Evolutionary conservation across 2,797 vertebrate genomes (phyloP).

Genomic region (Pseudochromis fuscus): DNA sequence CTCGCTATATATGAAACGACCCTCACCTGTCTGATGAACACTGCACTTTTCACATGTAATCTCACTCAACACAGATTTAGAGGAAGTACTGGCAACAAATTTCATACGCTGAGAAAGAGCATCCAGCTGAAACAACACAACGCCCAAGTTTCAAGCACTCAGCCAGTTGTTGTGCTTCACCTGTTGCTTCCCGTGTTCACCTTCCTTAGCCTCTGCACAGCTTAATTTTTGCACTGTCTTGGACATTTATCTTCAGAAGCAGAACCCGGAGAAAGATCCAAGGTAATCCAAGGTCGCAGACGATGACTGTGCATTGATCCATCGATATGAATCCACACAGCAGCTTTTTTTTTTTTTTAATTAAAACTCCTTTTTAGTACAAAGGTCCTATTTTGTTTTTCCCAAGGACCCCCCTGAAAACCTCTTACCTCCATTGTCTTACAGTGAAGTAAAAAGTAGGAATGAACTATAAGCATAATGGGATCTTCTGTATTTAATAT

Average conservation of each 20-base stretch:
- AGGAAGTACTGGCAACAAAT: constrained; percentile 36
- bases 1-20: constrained; percentile 14
- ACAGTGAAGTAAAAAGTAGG: no score
- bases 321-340: not conserved
- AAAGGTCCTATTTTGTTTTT: not conserved
- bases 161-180: constrained; percentile 7
- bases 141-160: constrained; percentile 3
- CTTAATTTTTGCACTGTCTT: not conserved
- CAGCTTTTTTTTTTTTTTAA: not conserved
- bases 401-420: not conserved
- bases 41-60: constrained; percentile 12
- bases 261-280: constrained; percentile 16
- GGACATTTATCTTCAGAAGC: not conserved
- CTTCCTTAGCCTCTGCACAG: not conserved
- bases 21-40: constrained; percentile 36
- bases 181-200: constrained; percentile 21
- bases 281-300: constrained; percentile 6
- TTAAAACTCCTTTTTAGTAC: no score
- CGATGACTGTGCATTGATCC: not conserved
- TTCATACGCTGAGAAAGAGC: constrained; percentile 10
- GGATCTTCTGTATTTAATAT: no score
- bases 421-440: no score
- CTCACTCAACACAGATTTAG: constrained; percentile 21
- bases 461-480: no score
- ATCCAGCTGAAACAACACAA: constrained; percentile 14